phyloP scores from a whole-genome alignment of 2,888 invertebrate genomes.

The Arge pagana region DNA sequence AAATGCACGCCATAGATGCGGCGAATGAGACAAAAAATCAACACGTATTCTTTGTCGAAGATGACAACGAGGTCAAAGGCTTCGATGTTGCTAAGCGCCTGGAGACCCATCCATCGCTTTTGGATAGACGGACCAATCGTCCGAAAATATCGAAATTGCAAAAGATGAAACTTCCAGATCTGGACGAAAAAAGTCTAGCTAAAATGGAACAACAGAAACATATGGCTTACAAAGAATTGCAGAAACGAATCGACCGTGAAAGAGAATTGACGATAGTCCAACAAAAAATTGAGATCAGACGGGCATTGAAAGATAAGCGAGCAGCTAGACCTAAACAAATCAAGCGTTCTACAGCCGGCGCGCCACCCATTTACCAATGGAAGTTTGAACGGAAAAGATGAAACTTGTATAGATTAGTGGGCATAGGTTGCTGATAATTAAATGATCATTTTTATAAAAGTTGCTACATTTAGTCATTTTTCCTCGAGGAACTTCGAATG shows the following conservation, averaged over 20 bases:
- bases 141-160: conserved; percentile 66
- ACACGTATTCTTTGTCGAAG: conserved; percentile 81
- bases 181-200: conserved; percentile 62
- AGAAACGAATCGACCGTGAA: conserved; percentile 77
- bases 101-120: conserved; percentile 74
- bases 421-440: no score
- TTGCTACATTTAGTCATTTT: no score
- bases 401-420: conserved; percentile 41
- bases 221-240: conserved; percentile 73
- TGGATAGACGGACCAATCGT: conserved; percentile 73
- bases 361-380: conserved; percentile 80
- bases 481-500: no score
- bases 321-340: conserved; percentile 68
- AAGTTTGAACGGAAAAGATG: conserved; percentile 81
- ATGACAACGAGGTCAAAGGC: conserved; percentile 63
- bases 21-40: conserved; percentile 71
- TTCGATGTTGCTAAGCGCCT: conserved; percentile 74
- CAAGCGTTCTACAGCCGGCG: conserved; percentile 66
- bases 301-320: conserved; percentile 69
- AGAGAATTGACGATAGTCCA: conserved; percentile 75
- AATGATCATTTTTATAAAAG: no score
- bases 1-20: conserved; percentile 81
- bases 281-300: conserved; percentile 77
- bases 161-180: conserved; percentile 64
- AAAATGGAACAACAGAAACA: conserved; percentile 65